Evolutionary conservation across 2,888 invertebrate genomes (phyloP).

Genomic region (Acanthosepion pharaonis): DNA sequence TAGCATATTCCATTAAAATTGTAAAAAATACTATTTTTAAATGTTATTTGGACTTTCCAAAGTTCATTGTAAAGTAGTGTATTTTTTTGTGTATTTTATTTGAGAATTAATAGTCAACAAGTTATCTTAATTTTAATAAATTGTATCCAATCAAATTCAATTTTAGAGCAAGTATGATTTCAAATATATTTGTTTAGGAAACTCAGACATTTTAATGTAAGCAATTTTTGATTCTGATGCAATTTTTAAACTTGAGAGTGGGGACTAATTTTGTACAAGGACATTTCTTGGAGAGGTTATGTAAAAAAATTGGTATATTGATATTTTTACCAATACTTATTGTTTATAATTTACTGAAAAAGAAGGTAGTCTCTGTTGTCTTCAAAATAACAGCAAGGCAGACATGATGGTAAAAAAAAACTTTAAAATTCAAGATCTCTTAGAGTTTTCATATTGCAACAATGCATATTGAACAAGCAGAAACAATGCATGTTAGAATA

Average conservation of each 20-base stretch:
- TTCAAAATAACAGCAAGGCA: background rate
- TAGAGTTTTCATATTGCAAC: background rate
- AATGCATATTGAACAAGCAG: background rate
- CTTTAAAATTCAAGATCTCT: background rate
- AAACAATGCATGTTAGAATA: background rate
- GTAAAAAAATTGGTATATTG: background rate
- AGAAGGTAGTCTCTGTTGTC: slow-evolving; percentile 1
- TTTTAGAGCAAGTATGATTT: background rate
- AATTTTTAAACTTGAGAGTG: background rate
- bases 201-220: background rate
- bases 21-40: background rate
- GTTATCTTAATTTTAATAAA: background rate
- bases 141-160: background rate
- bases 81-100: background rate
- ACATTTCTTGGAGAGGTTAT: background rate
- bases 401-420: background rate
- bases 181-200: no score
- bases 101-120: background rate
- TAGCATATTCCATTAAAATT: background rate
- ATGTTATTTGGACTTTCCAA: background rate
- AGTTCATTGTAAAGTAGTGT: background rate
- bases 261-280: background rate
- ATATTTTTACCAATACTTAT: background rate
- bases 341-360: background rate
- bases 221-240: background rate